Base-by-base conservation (phyloP, 35 echinoderm and acorn worm species). In the Ophioderma brevispina region DNA sequence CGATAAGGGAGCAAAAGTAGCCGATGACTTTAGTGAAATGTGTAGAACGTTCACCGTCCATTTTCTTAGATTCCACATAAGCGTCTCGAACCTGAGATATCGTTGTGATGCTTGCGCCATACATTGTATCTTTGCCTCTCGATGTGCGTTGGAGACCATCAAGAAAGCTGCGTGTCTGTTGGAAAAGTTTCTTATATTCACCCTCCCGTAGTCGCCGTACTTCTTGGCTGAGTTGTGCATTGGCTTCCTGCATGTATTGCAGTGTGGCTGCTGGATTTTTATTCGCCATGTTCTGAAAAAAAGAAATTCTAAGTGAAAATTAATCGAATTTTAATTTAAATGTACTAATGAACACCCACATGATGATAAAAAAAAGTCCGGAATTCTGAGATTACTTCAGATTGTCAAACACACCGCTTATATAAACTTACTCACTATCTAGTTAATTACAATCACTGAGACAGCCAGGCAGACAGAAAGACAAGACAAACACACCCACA, bases 81-180 rank as follows among this genome's bases (percentile, higher is more conserved):
- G 94, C 95, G 39, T 95, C 94, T 56, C 93, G 87, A 6, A 99
- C 91, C 75, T 94, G 80, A 23, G 79, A 39, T 31, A 99, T 99
- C 18, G 90, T 92, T 3, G 32, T 77, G 86, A 99, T 88, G 33
- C 87, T 93, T 0, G 97, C 94, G 11, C 97, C 97, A 75, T 99
- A 99, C 15, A 85, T 95, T 4, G 93, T 95, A 37, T 84, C 78
- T 37, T 90, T 90, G 11, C 90, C 93, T 28, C 55, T 76, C 0
- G 97, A 91, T 50, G 94, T 93, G 32, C 97, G 25, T 55, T 90
- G 82, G 41, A 99, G 75, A 17, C 90, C 93, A 33, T 95, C 97
- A 77, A 99, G 93, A 28, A 99, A 99, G 78, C 97, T 99, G 35
- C 97, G 80, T 0, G 90, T 99, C 88, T 99, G 93, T 39, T 94